phyloP scores from a whole-genome alignment of 1,140 invertebrate genomes.

The Drosophila kohkoa region DNA sequence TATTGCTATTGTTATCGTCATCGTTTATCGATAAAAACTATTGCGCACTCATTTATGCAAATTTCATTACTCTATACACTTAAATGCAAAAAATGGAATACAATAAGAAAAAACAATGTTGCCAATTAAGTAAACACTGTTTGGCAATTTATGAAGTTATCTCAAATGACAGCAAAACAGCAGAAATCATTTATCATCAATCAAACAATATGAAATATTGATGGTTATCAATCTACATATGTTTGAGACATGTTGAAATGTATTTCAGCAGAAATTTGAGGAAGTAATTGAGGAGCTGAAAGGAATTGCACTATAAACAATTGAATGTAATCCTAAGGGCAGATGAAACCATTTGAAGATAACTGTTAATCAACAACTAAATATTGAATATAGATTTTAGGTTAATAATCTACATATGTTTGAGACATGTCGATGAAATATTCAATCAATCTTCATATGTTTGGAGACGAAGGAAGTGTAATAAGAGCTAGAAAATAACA shows the following conservation, averaged over 20 bases:
- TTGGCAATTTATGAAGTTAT: constrained; percentile 34
- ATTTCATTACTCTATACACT: not conserved
- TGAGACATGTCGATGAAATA: too few relatives aligned
- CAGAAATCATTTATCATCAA: constrained; percentile 17
- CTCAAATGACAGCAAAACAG: not conserved
- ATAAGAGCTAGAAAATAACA: too few relatives aligned
- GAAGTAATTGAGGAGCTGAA: too few relatives aligned
- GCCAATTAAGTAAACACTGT: constrained; percentile 18
- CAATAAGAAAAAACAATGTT: not conserved
- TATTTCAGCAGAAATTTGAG: not conserved
- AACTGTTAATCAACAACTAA: too few relatives aligned
- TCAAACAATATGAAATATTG: constrained; percentile 6
- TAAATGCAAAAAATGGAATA: not conserved
- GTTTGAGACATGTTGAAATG: not conserved
- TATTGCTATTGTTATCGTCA: constrained; percentile 14
- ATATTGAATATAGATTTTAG: too few relatives aligned
- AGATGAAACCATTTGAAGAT: too few relatives aligned
- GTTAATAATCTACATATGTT: too few relatives aligned
- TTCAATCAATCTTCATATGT: too few relatives aligned
- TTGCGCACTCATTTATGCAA: constrained; percentile 20
- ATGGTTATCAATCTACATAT: constrained; percentile 15
- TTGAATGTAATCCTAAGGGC: too few relatives aligned
- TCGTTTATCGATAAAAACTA: not conserved
- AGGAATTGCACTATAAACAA: too few relatives aligned
- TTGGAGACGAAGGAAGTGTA: too few relatives aligned